Base-by-base conservation (phyloP, 2,113 vertebrate genomes). In the Psettodes erumei region DNA sequence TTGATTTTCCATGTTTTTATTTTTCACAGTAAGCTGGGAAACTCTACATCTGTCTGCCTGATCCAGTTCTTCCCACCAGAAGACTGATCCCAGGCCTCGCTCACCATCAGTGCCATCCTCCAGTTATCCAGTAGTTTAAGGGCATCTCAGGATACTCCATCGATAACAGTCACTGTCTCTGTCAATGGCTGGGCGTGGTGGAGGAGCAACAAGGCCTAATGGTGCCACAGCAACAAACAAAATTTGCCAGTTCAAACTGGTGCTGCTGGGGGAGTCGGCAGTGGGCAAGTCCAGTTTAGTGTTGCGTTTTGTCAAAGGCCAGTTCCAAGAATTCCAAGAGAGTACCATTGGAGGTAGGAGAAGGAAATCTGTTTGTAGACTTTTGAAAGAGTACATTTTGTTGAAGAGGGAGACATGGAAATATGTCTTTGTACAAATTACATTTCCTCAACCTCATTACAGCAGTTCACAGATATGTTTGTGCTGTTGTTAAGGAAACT, bases 161-260 rank as follows among this genome's bases (percentile, higher is more conserved):
- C 81, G 48, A 11, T 18, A 61, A 48, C 73, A 51, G 53, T 82
- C 40, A 68, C 78, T 43, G 42, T 76, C 67, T 63, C 43, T 75
- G 79, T 74, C 86, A 47, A 99, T 99, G 97, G 96, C 97, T 84
- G 94, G 95, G 91, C 95, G 96, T 13, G 68, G 82, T 87, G 95
- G 95, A 91, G 95, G 94, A 82, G 79, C 93, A 35, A 95, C 93
- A 56, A 95, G 97, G 90, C 95, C 92, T 43, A 95, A 95, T 73
- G 93, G 94, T 53, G 89, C 82, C 94, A 43, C 89, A 81, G 71
- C 90, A 79, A 18, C 94, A 90, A 91, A 94, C 90, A 96, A 96
- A 88, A 95, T 94, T 78, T 96, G 95, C 90, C 95, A 96, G 86
- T 96, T 96, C 73, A 96, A 96, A 63, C 91, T 96, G 89, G 95